Base-by-base conservation (phyloP, 53 echinoderm and acorn worm species). In the Actinopyga echinites region DNA sequence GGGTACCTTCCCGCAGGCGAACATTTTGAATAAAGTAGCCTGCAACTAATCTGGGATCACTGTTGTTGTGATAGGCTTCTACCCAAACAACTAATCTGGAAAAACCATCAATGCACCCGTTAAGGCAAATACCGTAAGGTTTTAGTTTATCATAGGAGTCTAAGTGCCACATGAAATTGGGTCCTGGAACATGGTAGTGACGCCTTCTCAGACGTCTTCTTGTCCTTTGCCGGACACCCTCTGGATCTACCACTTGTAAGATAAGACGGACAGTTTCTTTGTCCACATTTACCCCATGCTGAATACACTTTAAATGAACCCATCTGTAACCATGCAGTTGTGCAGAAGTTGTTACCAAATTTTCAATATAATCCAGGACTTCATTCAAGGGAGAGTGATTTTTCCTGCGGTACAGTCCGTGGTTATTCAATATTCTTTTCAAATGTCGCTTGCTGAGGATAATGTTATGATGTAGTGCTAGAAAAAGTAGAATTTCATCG, bases 41-140 rank as follows among this genome's bases (percentile, higher is more conserved):
- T 10, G 83, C 90, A 19, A 90, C 75, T 24, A 90, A 55, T n/a
- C 62, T 64, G 19, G 90, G 83, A 57, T 90, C 58, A 40, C 83
- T 90, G 68, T 57, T 86, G n/a, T 74, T 90, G n/a, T 57, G 21
- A 62, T 87, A 62, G 10, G 75, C 62, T 23, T 87, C 75, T 40
- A 87, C 31, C 88, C 83, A 87, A 11, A 87, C 22, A 56, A 87
- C 53, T 34, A 44, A 31, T 62, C 87, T 67, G 2, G 87, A 87
- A 71, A 66, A 81, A 4, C 82, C 82, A 43, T 82, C 87, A 69
- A 87, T 86, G 31, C 86, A 86, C 4, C 80, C 80, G 33, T 86
- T 86, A 23, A 86, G 55, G 32, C 86, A 86, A n/a, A 87, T 82
- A 15, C 87, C 87, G 30, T 82, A 87, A 8, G 82, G 87, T 57